These are phyloP conservation scores for Drosophila longiperda DNA, from an alignment of 2,888 invertebrate species.

Conservation along the genomic window DNA sequence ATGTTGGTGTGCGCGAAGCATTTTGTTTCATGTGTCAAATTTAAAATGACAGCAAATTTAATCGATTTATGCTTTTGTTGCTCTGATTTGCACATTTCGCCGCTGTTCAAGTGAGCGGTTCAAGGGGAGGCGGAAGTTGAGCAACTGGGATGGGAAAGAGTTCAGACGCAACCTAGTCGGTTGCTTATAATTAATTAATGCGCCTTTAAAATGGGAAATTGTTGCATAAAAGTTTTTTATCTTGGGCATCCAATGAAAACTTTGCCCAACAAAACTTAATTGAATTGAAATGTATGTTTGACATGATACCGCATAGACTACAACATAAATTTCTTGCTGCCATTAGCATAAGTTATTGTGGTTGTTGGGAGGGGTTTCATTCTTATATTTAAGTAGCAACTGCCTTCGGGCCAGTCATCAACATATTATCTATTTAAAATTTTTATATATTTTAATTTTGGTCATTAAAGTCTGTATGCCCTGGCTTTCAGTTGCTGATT, in stretches of 20 bases:
- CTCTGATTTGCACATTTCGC: slow-evolving; percentile 42
- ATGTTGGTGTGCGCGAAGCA: slow-evolving; percentile 25
- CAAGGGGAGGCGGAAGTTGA: not conserved
- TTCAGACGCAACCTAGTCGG: not conserved
- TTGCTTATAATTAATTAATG: slow-evolving; percentile 62
- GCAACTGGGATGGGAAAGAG: slow-evolving; percentile 9
- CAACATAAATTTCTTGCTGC: slow-evolving; percentile 43
- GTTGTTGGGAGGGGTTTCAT: slow-evolving; percentile 22
- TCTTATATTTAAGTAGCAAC: slow-evolving; percentile 9
- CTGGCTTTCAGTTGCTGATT: not conserved
- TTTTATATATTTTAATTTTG: slow-evolving; percentile 1
- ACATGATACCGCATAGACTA: slow-evolving; percentile 64
- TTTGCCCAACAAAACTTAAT: slow-evolving; percentile 73
- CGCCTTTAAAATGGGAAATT: slow-evolving; percentile 43
- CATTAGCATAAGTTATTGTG: slow-evolving; percentile 37
- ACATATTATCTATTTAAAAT: slow-evolving; percentile 34
- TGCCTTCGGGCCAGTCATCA: slow-evolving; percentile 21
- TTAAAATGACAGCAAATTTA: slow-evolving; percentile 82
- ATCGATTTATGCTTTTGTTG: slow-evolving; percentile 81
- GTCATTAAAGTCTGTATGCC: slow-evolving; percentile 1
- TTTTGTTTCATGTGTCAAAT: slow-evolving; percentile 81
- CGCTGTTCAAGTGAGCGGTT: slow-evolving; percentile 7
- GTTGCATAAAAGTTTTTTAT: slow-evolving; percentile 46
- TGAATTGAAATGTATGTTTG: slow-evolving; percentile 80
- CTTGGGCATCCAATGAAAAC: slow-evolving; percentile 38